Conservation (phyloP, 2,113 vertebrate species). For the Hippolais icterina region DNA sequence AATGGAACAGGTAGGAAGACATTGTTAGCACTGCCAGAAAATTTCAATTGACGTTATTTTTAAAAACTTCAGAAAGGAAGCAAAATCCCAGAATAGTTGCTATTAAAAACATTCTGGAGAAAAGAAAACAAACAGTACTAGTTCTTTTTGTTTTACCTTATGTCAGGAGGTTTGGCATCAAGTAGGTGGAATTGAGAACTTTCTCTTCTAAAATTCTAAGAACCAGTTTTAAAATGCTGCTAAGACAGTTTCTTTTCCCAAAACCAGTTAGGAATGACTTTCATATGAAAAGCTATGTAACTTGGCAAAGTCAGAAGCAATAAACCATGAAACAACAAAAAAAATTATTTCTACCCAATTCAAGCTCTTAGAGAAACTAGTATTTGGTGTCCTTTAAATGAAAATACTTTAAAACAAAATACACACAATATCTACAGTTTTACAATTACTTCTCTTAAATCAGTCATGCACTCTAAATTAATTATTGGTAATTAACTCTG, state of each 20-base stretch:
- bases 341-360: neutral
- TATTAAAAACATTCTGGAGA: neutral
- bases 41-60: neutral
- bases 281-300: neutral
- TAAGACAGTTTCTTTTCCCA: neutral
- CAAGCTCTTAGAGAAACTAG: neutral
- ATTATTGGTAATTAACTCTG: neutral
- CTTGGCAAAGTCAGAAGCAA: neutral
- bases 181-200: neutral
- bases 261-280: neutral
- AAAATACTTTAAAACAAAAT: neutral
- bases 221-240: neutral
- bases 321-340: neutral
- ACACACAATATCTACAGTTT: neutral
- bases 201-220: neutral
- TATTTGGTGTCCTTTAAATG: neutral
- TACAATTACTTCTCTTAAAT: neutral
- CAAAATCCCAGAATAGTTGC: neutral
- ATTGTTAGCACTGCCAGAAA: neutral
- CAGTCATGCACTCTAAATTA: neutral
- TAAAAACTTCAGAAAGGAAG: neutral
- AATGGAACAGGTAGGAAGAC: neutral
- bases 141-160: neutral
- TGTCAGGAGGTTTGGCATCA: neutral
- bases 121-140: neutral